Percentiles rank a stretch among this genome's conserved stretches.
These are phyloP conservation scores for Cosmia trapezina DNA, from an alignment of 2,888 invertebrate genomes.

Conservation along the genomic window DNA sequence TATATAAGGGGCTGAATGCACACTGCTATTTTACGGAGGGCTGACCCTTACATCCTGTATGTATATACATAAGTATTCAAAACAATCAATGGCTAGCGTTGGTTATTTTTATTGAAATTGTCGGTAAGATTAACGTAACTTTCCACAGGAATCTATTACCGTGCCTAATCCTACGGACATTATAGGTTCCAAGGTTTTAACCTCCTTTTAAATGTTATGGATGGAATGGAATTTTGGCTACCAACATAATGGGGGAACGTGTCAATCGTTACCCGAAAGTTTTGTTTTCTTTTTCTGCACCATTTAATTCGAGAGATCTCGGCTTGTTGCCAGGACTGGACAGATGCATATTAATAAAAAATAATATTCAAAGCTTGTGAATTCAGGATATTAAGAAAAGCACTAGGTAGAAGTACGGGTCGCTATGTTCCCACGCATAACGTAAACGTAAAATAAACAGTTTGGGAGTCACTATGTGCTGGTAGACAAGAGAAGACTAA, in stretches of 20 bases:
- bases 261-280: conserved; percentile 42
- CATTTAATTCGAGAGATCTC: conserved; percentile 42
- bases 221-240: conserved; percentile 36
- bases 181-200: conserved; percentile 25
- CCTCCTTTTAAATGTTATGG: conserved; percentile 11
- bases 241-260: conserved; percentile 33
- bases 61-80: background rate
- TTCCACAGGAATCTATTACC: too few species aligned
- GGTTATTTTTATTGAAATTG: background rate
- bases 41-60: too few species aligned
- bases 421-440: conserved; percentile 50
- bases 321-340: conserved; percentile 54
- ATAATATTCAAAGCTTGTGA: conserved; percentile 10
- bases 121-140: too few species aligned
- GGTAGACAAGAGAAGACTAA: conserved; percentile 32
- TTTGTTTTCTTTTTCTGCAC: conserved; percentile 35
- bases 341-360: conserved; percentile 53
- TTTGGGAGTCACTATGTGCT: conserved; percentile 38
- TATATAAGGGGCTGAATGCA: too few species aligned
- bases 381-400: conserved; percentile 34
- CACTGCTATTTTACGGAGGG: too few species aligned
- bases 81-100: background rate
- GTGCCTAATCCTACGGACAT: conserved; percentile 6
- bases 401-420: conserved; percentile 34
- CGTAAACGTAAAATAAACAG: conserved; percentile 51